phyloP scores from a whole-genome alignment of 2,888 invertebrate species.

The Iphiclides podalirius region DNA sequence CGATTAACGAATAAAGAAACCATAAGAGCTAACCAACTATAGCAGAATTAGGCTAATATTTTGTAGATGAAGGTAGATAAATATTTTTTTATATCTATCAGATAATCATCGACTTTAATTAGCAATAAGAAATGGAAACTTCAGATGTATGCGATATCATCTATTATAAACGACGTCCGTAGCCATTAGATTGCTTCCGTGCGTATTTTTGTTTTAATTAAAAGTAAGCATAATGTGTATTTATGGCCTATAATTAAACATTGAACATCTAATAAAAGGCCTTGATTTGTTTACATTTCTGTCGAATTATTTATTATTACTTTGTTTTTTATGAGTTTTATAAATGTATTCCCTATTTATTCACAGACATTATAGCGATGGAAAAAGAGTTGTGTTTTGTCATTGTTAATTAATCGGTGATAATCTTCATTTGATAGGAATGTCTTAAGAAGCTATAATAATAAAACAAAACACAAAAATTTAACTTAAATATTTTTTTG shows the following conservation, averaged over 20 bases:
- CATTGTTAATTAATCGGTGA: too few species aligned
- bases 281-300: constrained; percentile 7
- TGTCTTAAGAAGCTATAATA: too few species aligned
- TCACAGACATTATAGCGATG: too few species aligned
- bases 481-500: too few species aligned
- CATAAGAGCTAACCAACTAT: constrained; percentile 1
- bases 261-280: neutral
- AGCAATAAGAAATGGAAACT: constrained; percentile 20
- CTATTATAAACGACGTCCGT: constrained; percentile 19
- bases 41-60: constrained; percentile 17
- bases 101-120: constrained; percentile 24
- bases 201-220: constrained; percentile 17
- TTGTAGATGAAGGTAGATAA: constrained; percentile 19
- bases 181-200: constrained; percentile 21
- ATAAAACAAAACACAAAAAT: too few species aligned
- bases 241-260: constrained; percentile 13
- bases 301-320: neutral
- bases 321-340: too few species aligned
- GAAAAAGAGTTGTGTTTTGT: too few species aligned
- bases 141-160: constrained; percentile 17
- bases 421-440: too few species aligned
- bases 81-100: constrained; percentile 15
- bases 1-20: neutral
- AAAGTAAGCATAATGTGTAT: constrained; percentile 7
- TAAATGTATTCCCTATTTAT: too few species aligned